A percentile compares a stretch with the other conserved stretches of the same genome.
phyloP scores from a whole-genome alignment of 2,113 vertebrate species.

The Gallinago jamesoni region DNA sequence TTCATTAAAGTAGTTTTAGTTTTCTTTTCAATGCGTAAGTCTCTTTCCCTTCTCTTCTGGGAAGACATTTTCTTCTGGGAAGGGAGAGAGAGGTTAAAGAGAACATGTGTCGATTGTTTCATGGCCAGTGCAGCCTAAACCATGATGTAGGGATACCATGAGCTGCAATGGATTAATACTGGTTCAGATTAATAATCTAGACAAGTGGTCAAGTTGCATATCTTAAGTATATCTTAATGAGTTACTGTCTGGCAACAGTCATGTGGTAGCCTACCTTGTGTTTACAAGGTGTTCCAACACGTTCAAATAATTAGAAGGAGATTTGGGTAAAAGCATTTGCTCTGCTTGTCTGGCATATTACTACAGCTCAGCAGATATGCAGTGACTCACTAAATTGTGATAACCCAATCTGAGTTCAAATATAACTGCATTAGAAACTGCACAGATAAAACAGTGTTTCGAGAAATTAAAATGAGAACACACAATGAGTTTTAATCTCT shows the following conservation, averaged over 20 bases:
- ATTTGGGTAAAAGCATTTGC: neutral
- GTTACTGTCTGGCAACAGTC: neutral
- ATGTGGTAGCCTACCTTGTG: neutral
- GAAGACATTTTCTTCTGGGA: neutral
- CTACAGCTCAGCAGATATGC: neutral
- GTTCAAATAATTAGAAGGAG: neutral
- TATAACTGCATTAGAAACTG: neutral
- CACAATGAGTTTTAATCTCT: neutral
- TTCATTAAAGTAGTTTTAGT: neutral
- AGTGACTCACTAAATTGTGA: neutral
- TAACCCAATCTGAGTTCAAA: neutral
- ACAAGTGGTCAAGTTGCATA: neutral
- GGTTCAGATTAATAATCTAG: neutral
- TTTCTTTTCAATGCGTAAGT: neutral
- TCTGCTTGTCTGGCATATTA: neutral
- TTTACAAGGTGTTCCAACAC: neutral
- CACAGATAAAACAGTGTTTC: neutral
- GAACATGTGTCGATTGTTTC: neutral
- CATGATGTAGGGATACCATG: neutral
- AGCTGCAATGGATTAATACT: neutral
- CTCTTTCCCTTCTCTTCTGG: neutral
- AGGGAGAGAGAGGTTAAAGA: neutral
- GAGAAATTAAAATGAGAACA: neutral
- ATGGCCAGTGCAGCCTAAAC: neutral
- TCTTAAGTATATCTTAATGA: neutral